These are phyloP conservation scores for Dicyrtoma fusca DNA, from an alignment of 2,888 invertebrate genomes.

Conservation along the genomic window DNA sequence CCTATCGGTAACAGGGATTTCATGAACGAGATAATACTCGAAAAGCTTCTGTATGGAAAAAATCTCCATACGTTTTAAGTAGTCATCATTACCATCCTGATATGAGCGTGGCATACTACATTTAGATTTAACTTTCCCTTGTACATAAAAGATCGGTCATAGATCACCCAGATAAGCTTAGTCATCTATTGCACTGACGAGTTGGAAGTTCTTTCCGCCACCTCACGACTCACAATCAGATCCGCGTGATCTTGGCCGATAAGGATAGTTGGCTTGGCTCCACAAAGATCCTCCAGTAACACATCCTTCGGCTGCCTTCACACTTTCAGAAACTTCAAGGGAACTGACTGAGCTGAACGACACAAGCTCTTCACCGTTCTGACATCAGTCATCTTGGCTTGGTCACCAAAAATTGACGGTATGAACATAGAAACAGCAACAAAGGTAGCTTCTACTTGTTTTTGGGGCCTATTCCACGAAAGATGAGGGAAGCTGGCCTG, in stretches of 20 bases:
- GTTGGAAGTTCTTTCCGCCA: not conserved
- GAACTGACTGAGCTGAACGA: conserved; percentile 15
- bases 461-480: too few relatives aligned
- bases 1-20: not conserved
- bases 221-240: conserved; percentile 4
- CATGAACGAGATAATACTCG: not conserved
- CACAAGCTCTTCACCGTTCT: conserved; percentile 19
- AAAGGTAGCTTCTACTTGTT: not conserved
- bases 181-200: conserved; percentile 1
- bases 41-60: conserved; percentile 6
- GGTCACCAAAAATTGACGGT: too few relatives aligned
- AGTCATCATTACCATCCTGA: not conserved
- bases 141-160: conserved; percentile 10
- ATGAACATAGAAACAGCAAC: too few relatives aligned
- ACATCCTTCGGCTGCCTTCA: not conserved
- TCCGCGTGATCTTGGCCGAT: conserved; percentile 25
- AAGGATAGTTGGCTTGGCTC: conserved; percentile 27
- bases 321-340: too few relatives aligned
- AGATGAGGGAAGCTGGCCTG: not conserved
- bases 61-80: not conserved
- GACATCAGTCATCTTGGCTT: not conserved
- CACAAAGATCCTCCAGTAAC: not conserved
- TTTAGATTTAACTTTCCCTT: too few relatives aligned
- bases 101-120: too few relatives aligned
- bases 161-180: conserved; percentile 14